Conservation (phyloP, 2,797 vertebrate species). For the Hyperoplus lanceolatus region DNA sequence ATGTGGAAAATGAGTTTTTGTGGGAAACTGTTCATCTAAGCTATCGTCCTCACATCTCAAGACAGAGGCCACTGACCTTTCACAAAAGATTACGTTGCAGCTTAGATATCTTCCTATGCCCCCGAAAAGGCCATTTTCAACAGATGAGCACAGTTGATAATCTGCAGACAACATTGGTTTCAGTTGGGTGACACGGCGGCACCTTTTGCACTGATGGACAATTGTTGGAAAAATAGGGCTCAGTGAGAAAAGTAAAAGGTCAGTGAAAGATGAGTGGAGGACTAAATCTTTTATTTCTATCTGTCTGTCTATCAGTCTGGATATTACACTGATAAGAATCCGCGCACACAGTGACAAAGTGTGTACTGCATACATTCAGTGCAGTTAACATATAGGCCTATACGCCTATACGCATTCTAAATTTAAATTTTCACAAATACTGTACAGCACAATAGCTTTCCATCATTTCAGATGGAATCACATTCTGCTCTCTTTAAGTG, state of each 20-base stretch:
- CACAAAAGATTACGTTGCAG: conserved; percentile 25
- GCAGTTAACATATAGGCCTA: neutral
- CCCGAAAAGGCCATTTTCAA: conserved; percentile 40
- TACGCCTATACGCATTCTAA: neutral
- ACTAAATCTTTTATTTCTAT: conserved; percentile 19
- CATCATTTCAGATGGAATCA: neutral
- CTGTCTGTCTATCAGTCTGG: conserved; percentile 26
- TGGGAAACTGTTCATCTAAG: conserved; percentile 29
- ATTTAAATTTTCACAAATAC: neutral
- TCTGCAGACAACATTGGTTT: conserved; percentile 7
- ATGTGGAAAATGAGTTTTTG: conserved; percentile 2
- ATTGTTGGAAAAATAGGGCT: neutral
- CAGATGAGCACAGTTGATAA: conserved; percentile 15
- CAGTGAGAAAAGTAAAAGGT: conserved; percentile 34
- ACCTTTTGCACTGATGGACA: neutral
- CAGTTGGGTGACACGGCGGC: neutral
- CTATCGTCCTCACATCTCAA: conserved; percentile 29
- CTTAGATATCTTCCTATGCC: conserved; percentile 32
- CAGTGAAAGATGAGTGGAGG: conserved; percentile 25
- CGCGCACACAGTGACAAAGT: neutral
- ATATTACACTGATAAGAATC: conserved; percentile 1
- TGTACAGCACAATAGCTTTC: neutral
- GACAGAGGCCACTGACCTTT: conserved; percentile 22
- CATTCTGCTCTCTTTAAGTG: conserved; percentile 30
- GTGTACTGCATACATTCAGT: neutral